Evolutionary conservation across 2,888 invertebrate species (phyloP), one percentile per base, ranked within the genome.

Genomic region (Bibio marci): DNA sequence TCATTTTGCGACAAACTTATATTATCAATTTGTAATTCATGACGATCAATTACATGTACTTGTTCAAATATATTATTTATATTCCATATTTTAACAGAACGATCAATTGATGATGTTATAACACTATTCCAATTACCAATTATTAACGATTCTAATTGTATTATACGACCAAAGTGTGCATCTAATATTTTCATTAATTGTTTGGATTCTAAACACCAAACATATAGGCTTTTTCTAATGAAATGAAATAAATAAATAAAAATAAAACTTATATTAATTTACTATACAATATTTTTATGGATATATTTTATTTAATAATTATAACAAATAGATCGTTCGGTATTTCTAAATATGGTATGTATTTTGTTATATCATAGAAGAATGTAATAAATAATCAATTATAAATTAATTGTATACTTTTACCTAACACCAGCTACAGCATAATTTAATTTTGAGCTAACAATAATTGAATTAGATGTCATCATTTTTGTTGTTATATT

Each of bases 81-180:
- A 58, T 97, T 97, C 97, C 97, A 97, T 4, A 95, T 91, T 69
- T 97, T 97, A 7, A 97, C 94, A 0, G 92, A 91, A 43, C 95
- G 73, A 60, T 98, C 97, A 36, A 97, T 92, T 0, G 95, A 95
- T 0, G 95, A 92, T 0, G 97, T 95, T 35, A 97, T 88, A 5
- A 94, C 79, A 57, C 85, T 86, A 57, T 90, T 90, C 90, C 90
- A 90, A 45, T 80, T 76, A 0, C 85, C 86, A 13, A 87, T 75
- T 0, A 83, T 86, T 30, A 95, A 64, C 0, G 91, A 78, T 48
- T 83, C 83, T 41, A 97, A 62, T 49, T 91, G 87, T 41, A 97
- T 88, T 11, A 97, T 95, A 43, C 97, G 68, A 0, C 92, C 95
- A 50, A 95, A 97, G 60, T 97, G 97, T 0, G 95, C 97, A 55